Base-by-base conservation (phyloP, 2,888 invertebrate genomes). In the Chrysomela aeneicollis region DNA sequence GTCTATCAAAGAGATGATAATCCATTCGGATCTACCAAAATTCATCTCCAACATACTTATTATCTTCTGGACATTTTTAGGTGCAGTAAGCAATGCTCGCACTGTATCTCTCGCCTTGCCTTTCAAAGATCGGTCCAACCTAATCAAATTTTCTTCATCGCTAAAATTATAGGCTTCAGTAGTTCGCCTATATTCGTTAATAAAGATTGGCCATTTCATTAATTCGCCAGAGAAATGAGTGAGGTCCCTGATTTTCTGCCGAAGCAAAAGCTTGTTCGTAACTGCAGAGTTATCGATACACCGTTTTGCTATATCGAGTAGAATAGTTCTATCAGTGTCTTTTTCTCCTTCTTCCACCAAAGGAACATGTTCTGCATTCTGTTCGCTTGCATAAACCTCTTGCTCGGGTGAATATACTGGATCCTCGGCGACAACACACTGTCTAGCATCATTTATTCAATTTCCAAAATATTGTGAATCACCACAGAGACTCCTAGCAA, bases 1-100 rank as follows among this genome's bases (percentile, higher is more conserved):
- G n/a, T n/a, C n/a, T n/a, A n/a, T n/a, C n/a, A n/a, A n/a, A n/a
- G n/a, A n/a, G n/a, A n/a, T n/a, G n/a, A n/a, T 8, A 2, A 58
- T 58, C 47, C 58, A 58, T 46, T 58, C 58, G 12, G 46, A 1
- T 58, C 58, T 49, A n/a, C 26, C 32, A 49, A 53, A 53, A 53
- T 53, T 53, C 53, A n/a, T n/a, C n/a, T n/a, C n/a, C n/a, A n/a
- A 22, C 26, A 26, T 26, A 5, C 26, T 26, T 8, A 26, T 26
- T 26, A 26, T 26, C 8, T 26, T 26, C 26, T 3, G 26, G 8
- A 26, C 26, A 8, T 26, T 26, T 26, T 8, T 12, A 17, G 52
- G n/a, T 22, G 30, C n/a, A 26, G n/a, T 59, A n/a, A 49, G 10
- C 9, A 59, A 30, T 12, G 59, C 17, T 49, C 32, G 19, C 0